phyloP scores from a whole-genome alignment of 2,797 vertebrate genomes.

The Pipistrellus nathusii region DNA sequence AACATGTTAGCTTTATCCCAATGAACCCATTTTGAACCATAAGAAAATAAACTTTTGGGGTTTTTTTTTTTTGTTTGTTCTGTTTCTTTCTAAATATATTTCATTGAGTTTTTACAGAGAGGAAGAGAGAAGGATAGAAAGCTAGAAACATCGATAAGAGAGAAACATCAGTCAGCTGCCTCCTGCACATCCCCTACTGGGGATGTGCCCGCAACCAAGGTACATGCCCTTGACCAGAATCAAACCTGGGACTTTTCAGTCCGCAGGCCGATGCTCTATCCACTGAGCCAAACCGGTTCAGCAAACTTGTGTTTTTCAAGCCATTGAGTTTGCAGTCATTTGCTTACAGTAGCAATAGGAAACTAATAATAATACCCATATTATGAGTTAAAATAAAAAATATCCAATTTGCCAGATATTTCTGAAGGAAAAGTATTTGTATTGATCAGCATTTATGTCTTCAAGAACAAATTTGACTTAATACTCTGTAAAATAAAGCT shows the following conservation, averaged over 20 bases:
- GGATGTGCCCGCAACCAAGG: no score
- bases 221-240: no score
- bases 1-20: not conserved
- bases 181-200: no score
- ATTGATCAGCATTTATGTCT: not conserved
- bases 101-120: no score
- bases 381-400: constrained; percentile 30
- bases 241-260: no score
- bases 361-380: not conserved
- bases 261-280: no score
- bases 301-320: not conserved
- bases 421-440: constrained; percentile 1
- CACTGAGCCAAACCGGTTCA: no score
- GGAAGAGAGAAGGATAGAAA: no score
- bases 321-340: not conserved
- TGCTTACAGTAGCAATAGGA: not conserved
- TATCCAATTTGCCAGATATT: not conserved
- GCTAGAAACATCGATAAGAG: no score
- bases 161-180: no score
- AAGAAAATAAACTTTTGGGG: not conserved
- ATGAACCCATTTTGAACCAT: not conserved
- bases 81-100: no score
- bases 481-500: not conserved
- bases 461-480: constrained; percentile 16
- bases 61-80: no score